Conservation (phyloP, 2,113 vertebrate species). For the Hydrochoerus hydrochaeris region DNA sequence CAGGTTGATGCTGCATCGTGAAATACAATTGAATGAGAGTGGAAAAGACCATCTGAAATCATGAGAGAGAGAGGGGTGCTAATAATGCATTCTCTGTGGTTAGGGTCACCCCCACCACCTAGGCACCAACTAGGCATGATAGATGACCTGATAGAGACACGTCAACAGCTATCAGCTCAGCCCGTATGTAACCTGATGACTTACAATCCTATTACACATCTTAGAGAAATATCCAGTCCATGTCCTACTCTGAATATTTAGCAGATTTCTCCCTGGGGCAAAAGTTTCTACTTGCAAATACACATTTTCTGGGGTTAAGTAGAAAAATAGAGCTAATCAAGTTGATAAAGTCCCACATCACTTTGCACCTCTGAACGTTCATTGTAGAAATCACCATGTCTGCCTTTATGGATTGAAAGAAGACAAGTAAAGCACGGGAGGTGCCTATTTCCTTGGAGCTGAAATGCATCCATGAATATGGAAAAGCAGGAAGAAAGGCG, state of each 20-base stretch:
- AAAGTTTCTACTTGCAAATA: slow-evolving; percentile 8
- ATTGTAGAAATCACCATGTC: slow-evolving; percentile 17
- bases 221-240: neutral
- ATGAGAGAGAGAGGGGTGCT: fast-evolving
- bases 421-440: slow-evolving; percentile 47
- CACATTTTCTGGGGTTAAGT: neutral
- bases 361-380: slow-evolving; percentile 2
- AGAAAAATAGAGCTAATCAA: neutral
- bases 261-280: neutral
- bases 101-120: neutral
- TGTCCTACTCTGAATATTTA: slow-evolving; percentile 54
- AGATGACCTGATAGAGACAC: neutral
- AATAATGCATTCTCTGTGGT: neutral
- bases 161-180: neutral
- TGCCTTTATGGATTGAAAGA: slow-evolving; percentile 19
- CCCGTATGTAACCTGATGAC: neutral
- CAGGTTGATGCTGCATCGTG: neutral
- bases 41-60: neutral
- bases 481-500: neutral
- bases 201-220: neutral
- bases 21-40: neutral
- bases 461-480: slow-evolving; percentile 45
- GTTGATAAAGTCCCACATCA: neutral
- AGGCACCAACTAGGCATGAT: neutral
- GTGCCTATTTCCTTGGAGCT: neutral